phyloP scores from a whole-genome alignment of 2,888 invertebrate genomes.

The Glaucopsyche alexis region DNA sequence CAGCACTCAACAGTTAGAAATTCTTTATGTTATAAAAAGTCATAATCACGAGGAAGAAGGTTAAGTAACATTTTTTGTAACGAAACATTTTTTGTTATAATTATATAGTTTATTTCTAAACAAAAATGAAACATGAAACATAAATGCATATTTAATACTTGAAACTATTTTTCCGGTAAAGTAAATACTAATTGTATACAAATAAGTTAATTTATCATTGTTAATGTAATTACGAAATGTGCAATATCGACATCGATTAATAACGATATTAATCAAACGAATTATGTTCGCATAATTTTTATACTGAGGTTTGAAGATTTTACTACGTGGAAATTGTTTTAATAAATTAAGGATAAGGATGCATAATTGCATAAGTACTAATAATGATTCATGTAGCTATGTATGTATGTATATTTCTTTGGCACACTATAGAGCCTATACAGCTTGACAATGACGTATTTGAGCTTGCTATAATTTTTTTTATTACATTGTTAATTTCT shows the following conservation, averaged over 20 bases:
- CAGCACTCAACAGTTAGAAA: background rate
- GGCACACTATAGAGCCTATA: too few species aligned
- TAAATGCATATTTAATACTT: background rate
- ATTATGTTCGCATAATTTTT: too few species aligned
- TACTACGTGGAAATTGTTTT: too few species aligned
- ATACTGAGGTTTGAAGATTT: too few species aligned
- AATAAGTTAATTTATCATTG: background rate
- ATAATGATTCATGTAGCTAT: too few species aligned
- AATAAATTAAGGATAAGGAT: too few species aligned
- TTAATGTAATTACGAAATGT: constrained; percentile 2
- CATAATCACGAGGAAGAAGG: background rate
- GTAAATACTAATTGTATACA: background rate
- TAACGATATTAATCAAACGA: background rate
- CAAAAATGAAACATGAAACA: background rate
- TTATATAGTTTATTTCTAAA: background rate
- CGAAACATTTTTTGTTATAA: background rate
- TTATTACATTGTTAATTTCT: too few species aligned
- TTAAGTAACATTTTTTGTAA: constrained; percentile 1
- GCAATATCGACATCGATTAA: background rate
- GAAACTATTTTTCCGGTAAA: background rate
- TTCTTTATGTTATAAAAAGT: constrained; percentile 1
- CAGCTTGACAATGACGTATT: too few species aligned
- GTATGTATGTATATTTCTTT: too few species aligned
- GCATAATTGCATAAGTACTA: too few species aligned
- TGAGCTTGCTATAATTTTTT: too few species aligned